Evolutionary conservation across 2,888 invertebrate genomes (phyloP).

Genomic region (Ceratothoa steindachneri): DNA sequence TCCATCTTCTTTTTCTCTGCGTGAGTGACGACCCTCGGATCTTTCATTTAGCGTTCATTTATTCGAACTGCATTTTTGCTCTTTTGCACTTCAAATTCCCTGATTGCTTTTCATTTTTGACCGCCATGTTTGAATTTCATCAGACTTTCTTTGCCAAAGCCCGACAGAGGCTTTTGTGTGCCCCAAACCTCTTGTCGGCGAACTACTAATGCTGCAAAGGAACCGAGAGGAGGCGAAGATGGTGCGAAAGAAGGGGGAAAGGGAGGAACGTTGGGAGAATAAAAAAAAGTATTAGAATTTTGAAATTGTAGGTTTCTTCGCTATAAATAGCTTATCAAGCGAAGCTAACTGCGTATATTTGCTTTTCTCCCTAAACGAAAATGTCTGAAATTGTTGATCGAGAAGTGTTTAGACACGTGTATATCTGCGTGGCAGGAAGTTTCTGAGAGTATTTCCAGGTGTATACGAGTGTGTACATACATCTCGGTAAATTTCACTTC

Average conservation of each 20-base stretch:
- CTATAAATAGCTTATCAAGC: no score
- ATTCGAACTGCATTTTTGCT: not conserved
- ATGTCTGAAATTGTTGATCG: no score
- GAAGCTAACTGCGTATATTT: no score
- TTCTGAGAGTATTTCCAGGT: no score
- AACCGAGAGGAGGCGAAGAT: not conserved
- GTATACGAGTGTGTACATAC: no score
- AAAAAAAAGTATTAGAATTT: no score
- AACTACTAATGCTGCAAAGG: not conserved
- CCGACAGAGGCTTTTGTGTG: not conserved
- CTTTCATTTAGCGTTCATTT: not conserved
- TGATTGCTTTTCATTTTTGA: conserved; percentile 11
- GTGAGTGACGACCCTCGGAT: not conserved
- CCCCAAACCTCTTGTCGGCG: not conserved
- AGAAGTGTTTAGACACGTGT: no score
- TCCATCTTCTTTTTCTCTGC: not conserved
- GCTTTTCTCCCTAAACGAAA: no score
- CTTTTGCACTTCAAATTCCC: not conserved
- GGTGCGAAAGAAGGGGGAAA: not conserved
- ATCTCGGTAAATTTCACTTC: no score
- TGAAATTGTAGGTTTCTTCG: no score
- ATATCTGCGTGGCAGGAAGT: no score
- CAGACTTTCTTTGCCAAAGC: not conserved
- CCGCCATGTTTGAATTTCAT: not conserved
- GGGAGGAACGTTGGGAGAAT: no score